Evolutionary conservation across 37 sponge, comb jelly and placozoan genomes (phyloP), one percentile per base, ranked within the genome.

Genomic region (Eunapius fragilis): DNA sequence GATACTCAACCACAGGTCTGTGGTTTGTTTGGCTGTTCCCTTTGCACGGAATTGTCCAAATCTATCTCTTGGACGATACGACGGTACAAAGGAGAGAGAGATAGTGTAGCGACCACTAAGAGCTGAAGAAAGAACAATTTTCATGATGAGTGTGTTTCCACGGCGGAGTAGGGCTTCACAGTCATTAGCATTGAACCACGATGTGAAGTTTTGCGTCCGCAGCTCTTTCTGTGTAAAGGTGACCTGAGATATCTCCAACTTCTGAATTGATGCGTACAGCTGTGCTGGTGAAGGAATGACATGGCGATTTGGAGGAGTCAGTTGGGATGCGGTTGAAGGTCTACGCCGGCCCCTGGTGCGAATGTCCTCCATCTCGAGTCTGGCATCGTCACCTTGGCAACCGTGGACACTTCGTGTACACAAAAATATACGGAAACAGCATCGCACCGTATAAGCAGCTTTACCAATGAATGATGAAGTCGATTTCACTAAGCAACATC

Each of bases 1-100:
- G 13, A 94, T 88, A 58, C 92, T 91, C 37, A 94, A 71, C 89
- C 91, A 94, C 3, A 94, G 68, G 50, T 85, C 89, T 11, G n/a
- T 30, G 0, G 70, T 26, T 4, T 72, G 69, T 71, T 85, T 86
- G 25, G 89, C 95, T 11, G 23, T 27, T 37, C 91, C 91, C 31
- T 75, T 72, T 69, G 95, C 91, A 37, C 81, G 74, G 36, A 94
- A 94, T 33, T 88, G 89, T 24, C 86, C 89, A 78, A 88, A 94
- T 68, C 95, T 31, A 0, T 94, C 95, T 34, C 82, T 70, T 10
- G 88, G 78, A 12, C 88, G 89, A 37, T 76, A 76, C 25, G 81
- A 75, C n/a, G 92, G 88, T 17, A 88, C 82, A 79, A 94, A 86
- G 35, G 90, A 83, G 25, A 94, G 89, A 22, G 86, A 71, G 26